These are phyloP conservation scores for Zosterops borbonicus DNA, from an alignment of 2,113 vertebrate genomes.

Conservation along the genomic window DNA sequence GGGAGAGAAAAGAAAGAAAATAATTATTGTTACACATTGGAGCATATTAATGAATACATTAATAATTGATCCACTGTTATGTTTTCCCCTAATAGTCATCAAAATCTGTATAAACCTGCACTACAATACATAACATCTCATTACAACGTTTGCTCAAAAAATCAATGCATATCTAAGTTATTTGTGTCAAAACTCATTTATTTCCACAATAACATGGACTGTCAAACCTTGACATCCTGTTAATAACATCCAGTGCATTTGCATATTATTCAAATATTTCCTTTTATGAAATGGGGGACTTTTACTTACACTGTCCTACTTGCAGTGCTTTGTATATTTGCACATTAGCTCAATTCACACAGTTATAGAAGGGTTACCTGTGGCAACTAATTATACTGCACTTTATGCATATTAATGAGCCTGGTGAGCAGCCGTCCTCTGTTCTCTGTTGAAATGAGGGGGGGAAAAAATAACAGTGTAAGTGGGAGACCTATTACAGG, in stretches of 20 bases:
- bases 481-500: conserved; percentile 69
- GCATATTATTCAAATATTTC: conserved; percentile 86
- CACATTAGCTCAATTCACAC: conserved; percentile 75
- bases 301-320: conserved; percentile 60
- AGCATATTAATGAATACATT: conserved; percentile 80
- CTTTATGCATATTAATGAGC: conserved; percentile 81
- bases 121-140: conserved; percentile 75
- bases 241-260: conserved; percentile 83
- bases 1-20: conserved; percentile 47
- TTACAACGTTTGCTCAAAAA: conserved; percentile 80
- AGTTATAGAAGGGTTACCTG: conserved; percentile 81
- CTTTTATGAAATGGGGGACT: conserved; percentile 75
- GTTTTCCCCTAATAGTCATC: conserved; percentile 77
- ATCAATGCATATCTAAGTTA: conserved; percentile 86
- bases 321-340: conserved; percentile 61
- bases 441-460: conserved; percentile 56
- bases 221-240: conserved; percentile 84
- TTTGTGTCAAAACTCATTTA: conserved; percentile 89
- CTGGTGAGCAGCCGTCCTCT: conserved; percentile 60
- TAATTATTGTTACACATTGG: conserved; percentile 76
- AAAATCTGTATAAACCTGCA: conserved; percentile 77
- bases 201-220: conserved; percentile 83
- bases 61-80: conserved; percentile 75
- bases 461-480: conserved; percentile 63
- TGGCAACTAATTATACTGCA: conserved; percentile 81